Conservation (phyloP, 2,113 vertebrate species). For the Epinephelus moara region DNA sequence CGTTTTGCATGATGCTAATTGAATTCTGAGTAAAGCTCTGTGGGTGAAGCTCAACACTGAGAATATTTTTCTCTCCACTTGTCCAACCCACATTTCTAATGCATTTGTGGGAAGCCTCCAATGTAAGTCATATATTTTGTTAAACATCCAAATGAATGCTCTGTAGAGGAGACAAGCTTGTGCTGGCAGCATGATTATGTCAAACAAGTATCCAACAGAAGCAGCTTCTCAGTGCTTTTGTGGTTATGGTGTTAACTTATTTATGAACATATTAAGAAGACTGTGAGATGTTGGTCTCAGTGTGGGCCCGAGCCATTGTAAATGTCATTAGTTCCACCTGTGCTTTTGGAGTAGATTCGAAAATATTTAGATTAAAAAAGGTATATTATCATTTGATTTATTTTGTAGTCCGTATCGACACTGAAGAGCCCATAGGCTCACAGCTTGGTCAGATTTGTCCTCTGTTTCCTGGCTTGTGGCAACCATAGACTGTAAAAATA, state of each 20-base stretch:
- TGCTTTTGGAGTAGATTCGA: neutral
- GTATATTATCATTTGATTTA: neutral
- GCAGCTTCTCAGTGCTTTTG: neutral
- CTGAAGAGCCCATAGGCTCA: neutral
- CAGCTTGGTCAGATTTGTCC: neutral
- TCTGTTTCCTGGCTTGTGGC: neutral
- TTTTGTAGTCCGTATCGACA: neutral
- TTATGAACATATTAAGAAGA: neutral
- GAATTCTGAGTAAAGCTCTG: neutral
- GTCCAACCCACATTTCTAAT: neutral
- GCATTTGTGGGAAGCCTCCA: neutral
- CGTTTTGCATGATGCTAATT: neutral
- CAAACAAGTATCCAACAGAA: neutral
- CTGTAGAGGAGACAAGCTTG: conserved; percentile 3
- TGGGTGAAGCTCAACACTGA: neutral
- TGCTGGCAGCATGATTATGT: neutral
- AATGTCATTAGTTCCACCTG: neutral
- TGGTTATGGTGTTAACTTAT: neutral
- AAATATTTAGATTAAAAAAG: neutral
- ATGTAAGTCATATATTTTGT: neutral
- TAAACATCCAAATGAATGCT: conserved; percentile 4
- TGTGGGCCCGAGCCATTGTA: neutral
- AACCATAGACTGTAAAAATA: neutral
- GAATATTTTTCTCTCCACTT: neutral
- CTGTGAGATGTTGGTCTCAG: neutral